A percentile compares a stretch with the other conserved stretches of the same genome.
Conservation (phyloP, 2,113 vertebrate genomes). For the Irena cyanogastra region DNA sequence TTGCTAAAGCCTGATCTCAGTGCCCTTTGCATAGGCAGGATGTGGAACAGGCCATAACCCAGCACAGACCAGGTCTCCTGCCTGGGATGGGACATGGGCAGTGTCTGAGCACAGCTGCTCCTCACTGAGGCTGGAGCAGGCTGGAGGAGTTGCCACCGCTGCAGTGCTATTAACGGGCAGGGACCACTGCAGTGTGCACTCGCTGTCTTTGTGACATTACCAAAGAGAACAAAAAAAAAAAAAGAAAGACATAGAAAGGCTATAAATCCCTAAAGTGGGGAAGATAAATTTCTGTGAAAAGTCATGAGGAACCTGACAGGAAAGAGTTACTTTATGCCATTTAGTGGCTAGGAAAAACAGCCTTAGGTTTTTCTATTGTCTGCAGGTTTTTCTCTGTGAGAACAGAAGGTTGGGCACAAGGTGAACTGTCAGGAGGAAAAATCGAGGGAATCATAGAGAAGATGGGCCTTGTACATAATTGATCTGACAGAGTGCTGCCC, state of each 20-base stretch:
- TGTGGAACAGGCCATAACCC: background rate
- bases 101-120: background rate
- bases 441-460: slow-evolving; percentile 70
- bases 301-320: slow-evolving; percentile 30
- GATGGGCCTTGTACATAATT: slow-evolving; percentile 72
- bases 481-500: slow-evolving; percentile 74
- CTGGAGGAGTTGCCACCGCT: background rate
- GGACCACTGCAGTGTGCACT: background rate
- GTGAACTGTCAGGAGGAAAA: slow-evolving; percentile 72
- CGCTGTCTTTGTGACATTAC: background rate
- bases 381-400: slow-evolving; percentile 60
- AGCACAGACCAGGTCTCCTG: background rate
- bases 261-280: background rate
- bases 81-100: background rate
- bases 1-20: background rate
- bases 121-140: background rate
- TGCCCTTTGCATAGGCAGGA: background rate
- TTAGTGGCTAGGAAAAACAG: slow-evolving; percentile 1
- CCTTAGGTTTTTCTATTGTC: slow-evolving; percentile 50
- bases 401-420: slow-evolving; percentile 73
- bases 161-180: background rate
- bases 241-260: background rate
- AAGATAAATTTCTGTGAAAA: slow-evolving; percentile 30
- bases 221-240: background rate
- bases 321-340: slow-evolving; percentile 50